Conservation (phyloP, 2,888 invertebrate genomes). For the Plagodis pulveraria region DNA sequence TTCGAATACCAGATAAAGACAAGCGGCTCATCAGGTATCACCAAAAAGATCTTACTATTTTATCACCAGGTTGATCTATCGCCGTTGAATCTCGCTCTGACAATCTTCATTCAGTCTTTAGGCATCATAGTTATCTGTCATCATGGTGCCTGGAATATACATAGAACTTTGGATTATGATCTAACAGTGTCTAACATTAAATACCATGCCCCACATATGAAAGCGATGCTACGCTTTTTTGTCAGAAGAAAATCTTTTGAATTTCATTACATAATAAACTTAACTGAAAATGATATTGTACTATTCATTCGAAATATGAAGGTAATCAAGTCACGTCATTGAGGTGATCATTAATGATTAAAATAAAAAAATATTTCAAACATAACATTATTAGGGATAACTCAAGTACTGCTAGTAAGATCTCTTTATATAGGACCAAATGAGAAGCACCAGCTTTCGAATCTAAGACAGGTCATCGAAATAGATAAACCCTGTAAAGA, state of each 20-base stretch:
- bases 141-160: constrained; percentile 26
- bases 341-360: no score
- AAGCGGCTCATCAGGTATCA: neutral
- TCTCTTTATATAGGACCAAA: no score
- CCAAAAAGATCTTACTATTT: constrained; percentile 5
- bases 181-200: constrained; percentile 1
- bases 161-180: constrained; percentile 22
- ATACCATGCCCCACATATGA: no score
- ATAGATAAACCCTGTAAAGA: no score
- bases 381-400: no score
- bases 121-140: constrained; percentile 43
- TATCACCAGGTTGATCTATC: constrained; percentile 16
- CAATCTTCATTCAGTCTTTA: constrained; percentile 29
- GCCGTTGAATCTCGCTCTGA: constrained; percentile 15
- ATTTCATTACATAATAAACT: neutral
- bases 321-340: no score
- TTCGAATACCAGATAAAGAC: constrained; percentile 8
- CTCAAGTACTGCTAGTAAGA: no score
- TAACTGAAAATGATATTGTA: neutral
- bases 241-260: neutral
- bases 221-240: neutral
- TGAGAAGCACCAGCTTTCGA: no score
- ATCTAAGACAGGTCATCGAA: no score
- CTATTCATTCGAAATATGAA: neutral
- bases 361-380: no score